Percentiles rank a stretch among this genome's conserved stretches.
phyloP scores from a whole-genome alignment of 2,113 vertebrate genomes.

The Panthera leo region DNA sequence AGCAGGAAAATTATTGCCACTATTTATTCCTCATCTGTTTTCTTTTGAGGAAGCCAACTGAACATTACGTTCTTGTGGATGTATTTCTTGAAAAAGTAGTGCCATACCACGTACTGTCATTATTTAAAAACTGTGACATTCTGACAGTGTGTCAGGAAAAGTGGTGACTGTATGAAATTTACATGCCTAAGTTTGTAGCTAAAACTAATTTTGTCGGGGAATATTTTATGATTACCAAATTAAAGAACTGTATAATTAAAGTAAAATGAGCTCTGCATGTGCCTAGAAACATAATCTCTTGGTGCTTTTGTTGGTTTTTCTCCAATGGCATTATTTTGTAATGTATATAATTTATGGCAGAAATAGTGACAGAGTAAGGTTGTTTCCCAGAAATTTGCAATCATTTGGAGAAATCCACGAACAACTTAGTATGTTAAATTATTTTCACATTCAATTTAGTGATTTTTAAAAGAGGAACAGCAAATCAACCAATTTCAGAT shows the following conservation, averaged over 20 bases:
- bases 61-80: conserved; percentile 57
- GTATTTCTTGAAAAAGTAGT: conserved; percentile 70
- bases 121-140: conserved; percentile 74
- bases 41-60: conserved; percentile 79
- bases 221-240: conserved; percentile 81
- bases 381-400: conserved; percentile 39
- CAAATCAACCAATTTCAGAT: conserved; percentile 60
- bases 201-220: conserved; percentile 78
- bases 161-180: conserved; percentile 73
- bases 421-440: conserved; percentile 34
- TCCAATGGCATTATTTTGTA: conserved; percentile 47
- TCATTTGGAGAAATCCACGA: conserved; percentile 43
- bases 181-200: conserved; percentile 74
- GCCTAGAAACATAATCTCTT: conserved; percentile 57
- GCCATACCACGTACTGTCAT: conserved; percentile 57
- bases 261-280: conserved; percentile 66
- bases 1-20: conserved; percentile 33
- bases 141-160: conserved; percentile 75
- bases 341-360: conserved; percentile 51
- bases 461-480: conserved; percentile 74
- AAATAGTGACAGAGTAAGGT: conserved; percentile 43
- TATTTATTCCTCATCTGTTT: conserved; percentile 63
- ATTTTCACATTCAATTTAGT: conserved; percentile 50
- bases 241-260: conserved; percentile 76
- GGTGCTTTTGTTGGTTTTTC: conserved; percentile 48